Evolutionary conservation across 1,140 invertebrate genomes (phyloP), one percentile per base, ranked within the genome.

Genomic region (Drosophila subobscura): DNA sequence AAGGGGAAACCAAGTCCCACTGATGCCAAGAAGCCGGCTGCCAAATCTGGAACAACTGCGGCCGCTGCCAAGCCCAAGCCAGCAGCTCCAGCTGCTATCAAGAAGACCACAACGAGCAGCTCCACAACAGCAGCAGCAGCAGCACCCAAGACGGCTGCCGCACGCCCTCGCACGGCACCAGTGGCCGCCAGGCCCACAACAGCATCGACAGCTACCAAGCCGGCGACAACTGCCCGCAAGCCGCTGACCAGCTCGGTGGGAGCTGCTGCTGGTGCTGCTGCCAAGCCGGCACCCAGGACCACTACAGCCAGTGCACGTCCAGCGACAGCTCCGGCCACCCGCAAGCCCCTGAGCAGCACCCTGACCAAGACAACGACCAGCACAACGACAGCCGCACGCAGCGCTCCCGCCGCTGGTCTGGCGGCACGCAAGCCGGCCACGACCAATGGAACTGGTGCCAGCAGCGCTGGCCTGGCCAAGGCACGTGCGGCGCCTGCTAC

Each of bases 121-220:
- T 44, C 57, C 29, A 40, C 29, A 10, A 46, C 59, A 51, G 12
- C 77, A 25, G 6, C 40, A 42, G 37, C 55, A 12, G 47, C 53
- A n/a, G 54, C 63, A 49, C 49, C 66, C 3, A 73, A 74, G 33
- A 4, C 47, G 5, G 20, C 27, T 16, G 25, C 66, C n/a, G 58
- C 79, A 52, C 77, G 89, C 16, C 88, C 89, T 44, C 79, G 89
- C n/a, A 81, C 89, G 6, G 77, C 89, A 16, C 80, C 89, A 2
- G 67, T 41, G 7, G 50, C 41, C 20, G n/a, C 23, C 12, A 37
- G 10, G 33, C 1, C 10, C 10, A 53, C 73, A 33, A 33, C 76
- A n/a, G 63, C 74, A 40, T 41, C 61, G 23, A 27, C 49, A 23
- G 37, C 61, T 1, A 14, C 33, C 42, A 79, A 83, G 29, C 12